These are phyloP conservation scores for Drosophila pseudoobscura DNA, from an alignment of 1,140 invertebrate genomes.

Conservation along the genomic window DNA sequence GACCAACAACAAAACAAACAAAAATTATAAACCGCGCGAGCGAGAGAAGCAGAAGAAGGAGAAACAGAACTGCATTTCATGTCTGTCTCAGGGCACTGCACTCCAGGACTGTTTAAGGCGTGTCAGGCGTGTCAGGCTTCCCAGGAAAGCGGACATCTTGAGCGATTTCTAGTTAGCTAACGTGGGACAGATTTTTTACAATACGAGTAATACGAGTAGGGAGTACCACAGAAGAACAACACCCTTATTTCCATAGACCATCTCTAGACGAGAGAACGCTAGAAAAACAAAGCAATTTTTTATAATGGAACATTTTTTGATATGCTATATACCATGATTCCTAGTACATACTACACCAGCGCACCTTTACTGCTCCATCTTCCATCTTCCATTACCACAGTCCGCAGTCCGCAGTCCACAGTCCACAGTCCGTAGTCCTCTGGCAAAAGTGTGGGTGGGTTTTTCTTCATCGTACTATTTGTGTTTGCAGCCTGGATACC, in stretches of 20 bases:
- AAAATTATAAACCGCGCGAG: background rate
- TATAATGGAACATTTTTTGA: conserved; percentile 18
- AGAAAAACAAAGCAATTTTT: conserved; percentile 1
- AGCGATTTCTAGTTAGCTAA: conserved; percentile 16
- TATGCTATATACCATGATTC: conserved; percentile 16
- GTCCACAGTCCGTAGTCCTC: too few relatives aligned
- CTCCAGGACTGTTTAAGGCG: too few relatives aligned
- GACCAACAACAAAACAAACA: background rate
- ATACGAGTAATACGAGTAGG: too few relatives aligned
- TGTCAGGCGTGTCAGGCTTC: too few relatives aligned
- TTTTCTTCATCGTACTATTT: conserved; percentile 24
- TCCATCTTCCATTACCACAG: too few relatives aligned
- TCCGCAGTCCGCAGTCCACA: too few relatives aligned
- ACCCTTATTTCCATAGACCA: conserved; percentile 38
- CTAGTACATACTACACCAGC: too few relatives aligned
- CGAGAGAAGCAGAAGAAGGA: background rate
- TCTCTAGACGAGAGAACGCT: background rate
- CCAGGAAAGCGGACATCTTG: too few relatives aligned
- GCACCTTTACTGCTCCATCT: too few relatives aligned
- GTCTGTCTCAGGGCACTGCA: background rate
- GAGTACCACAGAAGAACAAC: conserved; percentile 6
- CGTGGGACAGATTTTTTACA: conserved; percentile 31
- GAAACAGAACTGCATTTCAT: conserved; percentile 14
- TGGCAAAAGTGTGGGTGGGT: too few relatives aligned
- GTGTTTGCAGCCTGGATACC: conserved; percentile 39